Evolutionary conservation across 2,888 invertebrate genomes (phyloP), one percentile per base, ranked within the genome.

Genomic region (Clitarchus hookeri): DNA sequence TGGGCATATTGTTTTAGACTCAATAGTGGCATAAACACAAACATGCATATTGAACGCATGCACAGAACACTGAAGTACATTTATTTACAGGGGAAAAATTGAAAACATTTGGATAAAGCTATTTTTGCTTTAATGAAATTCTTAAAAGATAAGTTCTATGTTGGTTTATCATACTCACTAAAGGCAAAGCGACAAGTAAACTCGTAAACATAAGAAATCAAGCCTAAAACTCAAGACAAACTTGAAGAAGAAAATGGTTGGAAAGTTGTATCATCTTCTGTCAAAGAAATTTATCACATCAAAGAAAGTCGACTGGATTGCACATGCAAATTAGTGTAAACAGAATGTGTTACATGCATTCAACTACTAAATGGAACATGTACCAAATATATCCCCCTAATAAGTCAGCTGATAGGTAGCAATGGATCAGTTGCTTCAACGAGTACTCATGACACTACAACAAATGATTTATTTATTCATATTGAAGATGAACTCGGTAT

Each of bases 21-120:
- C n/a, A 44, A 26, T 16, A 25, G n/a, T 36, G 83, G 83, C n/a
- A n/a, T 83, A 19, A 83, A 83, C 48, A 83, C 83, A 12, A 83
- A 36, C 36, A 83, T 44, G 44, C 83, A 83, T 44, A 26, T n/a
- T 65, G n/a, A 65, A 23, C 23, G n/a, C 65, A 65, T n/a, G 23
- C 65, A 65, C n/a, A 65, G 1, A 65, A n/a, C 19, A 23, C 11
- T n/a, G 19, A n/a, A 83, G 27, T 83, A 83, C 25, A 9, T 83
- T 48, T 83, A 83, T 19, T 25, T 83, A 83, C 27, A 83, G 4
- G 83, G 8, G 48, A 8, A 83, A 19, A 44, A 36, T 36, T 0
- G 9, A 48, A 44, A 83, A 36, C 0, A 44, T 36, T 36, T 83
- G 0, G 36, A 16, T 83, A 23, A 23, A 44, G 16, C 19, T 27